A percentile compares a stretch with the other conserved stretches of the same genome.
Conservation (phyloP, 2,797 vertebrate species). For the Manis javanica region DNA sequence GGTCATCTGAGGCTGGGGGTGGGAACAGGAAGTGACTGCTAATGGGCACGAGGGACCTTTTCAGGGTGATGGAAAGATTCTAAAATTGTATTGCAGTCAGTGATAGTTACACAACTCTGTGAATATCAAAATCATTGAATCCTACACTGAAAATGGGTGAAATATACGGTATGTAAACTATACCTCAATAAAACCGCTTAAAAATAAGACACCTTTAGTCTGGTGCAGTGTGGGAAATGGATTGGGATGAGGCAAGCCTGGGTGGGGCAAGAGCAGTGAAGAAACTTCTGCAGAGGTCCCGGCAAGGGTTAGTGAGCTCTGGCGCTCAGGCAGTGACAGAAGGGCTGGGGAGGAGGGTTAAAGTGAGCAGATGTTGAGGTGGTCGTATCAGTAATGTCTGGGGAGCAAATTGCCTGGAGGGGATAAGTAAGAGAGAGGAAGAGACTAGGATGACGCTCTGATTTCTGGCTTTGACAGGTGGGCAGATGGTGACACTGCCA, state of each 20-base stretch:
- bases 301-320: background rate
- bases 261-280: background rate
- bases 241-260: background rate
- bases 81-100: background rate
- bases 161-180: slow-evolving; percentile 14
- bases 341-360: background rate
- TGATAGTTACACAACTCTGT: background rate
- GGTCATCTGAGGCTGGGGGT: background rate
- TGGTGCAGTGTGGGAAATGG: slow-evolving; percentile 24
- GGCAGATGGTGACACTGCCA: background rate
- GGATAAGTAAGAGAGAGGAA: background rate
- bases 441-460: background rate
- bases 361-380: background rate
- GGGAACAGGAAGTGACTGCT: slow-evolving; percentile 7
- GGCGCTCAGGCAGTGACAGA: background rate
- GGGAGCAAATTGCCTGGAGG: background rate
- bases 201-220: background rate
- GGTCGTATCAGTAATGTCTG: background rate
- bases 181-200: slow-evolving; percentile 33
- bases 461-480: background rate
- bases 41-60: background rate
- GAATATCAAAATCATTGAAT: slow-evolving; percentile 35
- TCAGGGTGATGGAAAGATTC: background rate
- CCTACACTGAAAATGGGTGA: background rate
- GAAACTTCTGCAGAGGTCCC: slow-evolving; percentile 31